Base-by-base conservation (phyloP, 2,888 invertebrate genomes). In the Conus canariensis region DNA sequence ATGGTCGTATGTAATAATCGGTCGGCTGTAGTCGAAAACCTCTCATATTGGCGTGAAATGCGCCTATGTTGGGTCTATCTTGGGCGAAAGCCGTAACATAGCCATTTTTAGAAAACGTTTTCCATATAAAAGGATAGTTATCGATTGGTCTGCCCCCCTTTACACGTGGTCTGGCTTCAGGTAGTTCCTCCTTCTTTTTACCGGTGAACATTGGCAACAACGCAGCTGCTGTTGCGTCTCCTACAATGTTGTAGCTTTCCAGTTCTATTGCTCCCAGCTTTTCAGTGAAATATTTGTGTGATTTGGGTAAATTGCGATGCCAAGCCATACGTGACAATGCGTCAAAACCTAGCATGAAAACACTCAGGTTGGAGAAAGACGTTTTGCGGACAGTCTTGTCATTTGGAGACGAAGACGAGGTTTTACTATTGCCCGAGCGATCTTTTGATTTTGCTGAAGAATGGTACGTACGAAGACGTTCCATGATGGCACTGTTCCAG, bases 141-240 rank as follows among this genome's bases (percentile, higher is more conserved):
- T 99, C 97, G 0, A 99, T 97, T 87, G 97, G 97, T 22, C 97
- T 96, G 0, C 98, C 97, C 83, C 77, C 97, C 95, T 95, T 97
- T 97, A 85, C 97, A 97, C 96, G 97, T 98, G 92, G 90, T 56
- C 98, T 97, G 0, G 98, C 98, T 94, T 99, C 98, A 0, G 98
- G 98, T 85, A 98, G 95, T 95, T 99, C 99, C n/a, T 98, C 96
- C 96, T 99, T 99, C 12, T 96, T 96, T 92, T 96, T 95, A 5
- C 99, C 98, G 0, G 98, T 98, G 1, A 99, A 96, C 91, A 99
- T 97, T 0, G 99, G 99, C 93, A 98, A 98, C 67, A 99, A 96
- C 0, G 98, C 98, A 1, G 91, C 90, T 45, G 91, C 90, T 14
- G 96, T 97, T 0, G 96, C 96, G 90, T 96, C 96, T 1, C 96